phyloP scores from a whole-genome alignment of 2,113 vertebrate species.

The Thunnus thynnus region DNA sequence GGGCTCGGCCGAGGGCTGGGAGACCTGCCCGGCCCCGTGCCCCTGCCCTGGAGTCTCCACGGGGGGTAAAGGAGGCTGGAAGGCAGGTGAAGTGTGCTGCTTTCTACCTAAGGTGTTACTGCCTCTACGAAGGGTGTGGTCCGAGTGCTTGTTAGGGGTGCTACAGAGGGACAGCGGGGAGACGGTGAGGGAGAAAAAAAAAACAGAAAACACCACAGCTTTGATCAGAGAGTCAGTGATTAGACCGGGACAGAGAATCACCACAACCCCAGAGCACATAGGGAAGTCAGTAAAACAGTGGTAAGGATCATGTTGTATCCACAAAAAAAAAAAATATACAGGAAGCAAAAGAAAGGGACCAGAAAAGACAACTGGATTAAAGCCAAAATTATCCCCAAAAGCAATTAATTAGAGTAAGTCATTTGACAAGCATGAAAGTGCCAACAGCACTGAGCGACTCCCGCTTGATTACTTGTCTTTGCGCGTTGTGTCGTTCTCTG shows the following conservation, averaged over 20 bases:
- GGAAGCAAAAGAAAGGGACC: constrained; percentile 21
- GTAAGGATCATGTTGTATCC: background rate
- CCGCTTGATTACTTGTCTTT: constrained; percentile 89
- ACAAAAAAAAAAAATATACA: too few relatives aligned
- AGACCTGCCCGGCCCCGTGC: constrained; percentile 66
- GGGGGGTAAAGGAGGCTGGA: constrained; percentile 98
- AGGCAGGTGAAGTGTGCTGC: constrained; percentile 95
- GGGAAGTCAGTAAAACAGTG: constrained; percentile 17
- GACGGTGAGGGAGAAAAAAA: constrained; percentile 60
- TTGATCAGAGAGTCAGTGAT: constrained; percentile 55
- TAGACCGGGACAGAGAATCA: constrained; percentile 54
- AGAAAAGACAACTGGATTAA: constrained; percentile 37
- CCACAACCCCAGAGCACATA: constrained; percentile 18
- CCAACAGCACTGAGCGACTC: background rate
- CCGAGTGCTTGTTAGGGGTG: constrained; percentile 95
- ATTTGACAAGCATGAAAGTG: background rate
- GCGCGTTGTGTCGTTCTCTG: constrained; percentile 90
- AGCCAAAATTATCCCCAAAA: constrained; percentile 18
- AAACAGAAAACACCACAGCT: constrained; percentile 59
- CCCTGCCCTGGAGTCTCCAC: constrained; percentile 86
- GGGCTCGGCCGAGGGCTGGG: constrained; percentile 83
- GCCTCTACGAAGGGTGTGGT: constrained; percentile 92
- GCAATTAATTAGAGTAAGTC: constrained; percentile 8
- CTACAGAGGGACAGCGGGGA: constrained; percentile 84
- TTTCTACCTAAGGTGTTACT: constrained; percentile 96